Base-by-base conservation (phyloP, 1,140 invertebrate species). In the Caenorhabditis tropicalis region DNA sequence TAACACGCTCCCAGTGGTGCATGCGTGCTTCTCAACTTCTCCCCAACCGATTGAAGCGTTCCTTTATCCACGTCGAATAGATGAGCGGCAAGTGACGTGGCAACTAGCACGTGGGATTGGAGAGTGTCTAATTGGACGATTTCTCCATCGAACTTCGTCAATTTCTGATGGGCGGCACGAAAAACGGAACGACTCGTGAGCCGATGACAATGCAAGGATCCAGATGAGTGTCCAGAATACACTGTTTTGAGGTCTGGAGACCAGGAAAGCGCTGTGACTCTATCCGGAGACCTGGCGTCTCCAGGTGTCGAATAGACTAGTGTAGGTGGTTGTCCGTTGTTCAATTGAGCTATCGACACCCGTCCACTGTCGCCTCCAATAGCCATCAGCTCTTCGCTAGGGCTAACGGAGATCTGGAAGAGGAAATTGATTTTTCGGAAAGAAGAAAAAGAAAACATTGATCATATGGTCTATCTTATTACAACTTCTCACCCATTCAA, bases 301-400 rank as follows among this genome's bases (percentile, higher is more conserved):
- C 84, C 84, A 2, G 84, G 80, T 7, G 31, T 51, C 12, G 84
- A 36, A 49, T 82, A 79, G 15, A 85, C 24, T 10, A 85, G 53
- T 3, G 84, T 46, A 6, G 84, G 48, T 3, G 58, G 24, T 46
- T 43, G 51, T 46, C 79, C 84, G 49, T 51, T 70, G 16, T 33
- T 48, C 1, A 53, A 29, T 15, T 85, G 79, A 33, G 79, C 60
- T 21, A 85, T 46, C 15, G 84, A 85, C 15, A 85, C 58, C 12
- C 84, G 53, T 33, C 84, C 84, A 43, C 79, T 82, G 43, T 85
- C 84, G 0, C 84, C 56, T 10, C 84, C 84, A 21, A 85, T 81
- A 6, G 79, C 84, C 33, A 85, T 74, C n/a, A 29, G 43, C 33
- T 82, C 49, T 60, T 85, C 84, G 6, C 29, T 33, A 29, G 74